These are phyloP conservation scores for Saccopteryx bilineata DNA, from an alignment of 2,113 vertebrate genomes.

Conservation along the genomic window DNA sequence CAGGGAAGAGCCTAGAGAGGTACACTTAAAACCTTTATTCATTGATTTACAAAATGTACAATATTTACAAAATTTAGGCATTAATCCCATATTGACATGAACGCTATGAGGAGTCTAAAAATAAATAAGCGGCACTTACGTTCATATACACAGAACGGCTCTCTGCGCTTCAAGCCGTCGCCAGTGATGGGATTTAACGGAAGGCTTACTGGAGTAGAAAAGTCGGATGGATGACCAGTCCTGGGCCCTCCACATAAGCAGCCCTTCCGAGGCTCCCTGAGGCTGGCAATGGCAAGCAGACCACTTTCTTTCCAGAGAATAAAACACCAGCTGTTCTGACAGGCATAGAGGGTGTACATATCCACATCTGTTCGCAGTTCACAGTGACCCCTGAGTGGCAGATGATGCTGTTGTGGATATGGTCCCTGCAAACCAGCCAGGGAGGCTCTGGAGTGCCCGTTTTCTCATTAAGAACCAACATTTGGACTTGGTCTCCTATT, in stretches of 20 bases:
- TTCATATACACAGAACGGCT: conserved; percentile 67
- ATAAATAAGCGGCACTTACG: conserved; percentile 78
- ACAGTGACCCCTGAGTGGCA: background rate
- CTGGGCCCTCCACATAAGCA: conserved; percentile 32
- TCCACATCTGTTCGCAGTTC: background rate
- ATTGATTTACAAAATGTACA: conserved; percentile 84
- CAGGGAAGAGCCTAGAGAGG: conserved; percentile 50
- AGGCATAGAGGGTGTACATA: background rate
- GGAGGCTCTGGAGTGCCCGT: background rate
- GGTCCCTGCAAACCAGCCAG: conserved; percentile 36
- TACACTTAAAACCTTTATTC: conserved; percentile 83
- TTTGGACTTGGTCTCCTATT: conserved; percentile 42
- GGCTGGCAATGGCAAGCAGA: background rate
- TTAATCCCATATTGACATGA: conserved; percentile 71
- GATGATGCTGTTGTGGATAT: background rate
- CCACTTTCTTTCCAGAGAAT: conserved; percentile 45
- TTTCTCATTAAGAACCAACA: conserved; percentile 28
- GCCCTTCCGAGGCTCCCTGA: conserved; percentile 19
- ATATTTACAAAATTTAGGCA: conserved; percentile 79
- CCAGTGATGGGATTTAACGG: conserved; percentile 48
- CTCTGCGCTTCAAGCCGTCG: conserved; percentile 59
- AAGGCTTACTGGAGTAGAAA: conserved; percentile 61
- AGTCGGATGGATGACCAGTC: conserved; percentile 58
- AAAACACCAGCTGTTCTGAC: conserved; percentile 55
- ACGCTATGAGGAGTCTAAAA: conserved; percentile 66